Base-by-base conservation (phyloP, 2,888 invertebrate species). In the Zaprionus lineosus region DNA sequence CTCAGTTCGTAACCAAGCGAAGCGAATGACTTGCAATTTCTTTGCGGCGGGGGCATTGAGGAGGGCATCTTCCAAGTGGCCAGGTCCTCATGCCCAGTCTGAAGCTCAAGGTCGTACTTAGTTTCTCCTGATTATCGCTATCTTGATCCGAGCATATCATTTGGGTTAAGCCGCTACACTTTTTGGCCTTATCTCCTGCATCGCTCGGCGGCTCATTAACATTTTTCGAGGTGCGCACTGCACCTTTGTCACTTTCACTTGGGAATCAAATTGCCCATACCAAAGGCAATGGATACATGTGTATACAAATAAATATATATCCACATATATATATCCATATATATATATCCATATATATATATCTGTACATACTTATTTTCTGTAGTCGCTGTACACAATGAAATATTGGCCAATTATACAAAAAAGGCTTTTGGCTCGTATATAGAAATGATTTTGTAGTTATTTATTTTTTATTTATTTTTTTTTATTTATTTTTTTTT, bases 161-260 rank as follows among this genome's bases (percentile, higher is more conserved):
- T 61, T 64, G 67, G 68, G 58, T 63, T 74, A 76, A 75, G 60
- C 76, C 76, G 65, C 59, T 77, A 78, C 74, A 76, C 64, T 75
- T 78, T 50, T 46, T n/a, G 28, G 19, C 26, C 57, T 48, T 59
- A 43, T 44, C 48, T 16, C 57, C 24, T 51, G 41, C 40, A 21
- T 44, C 40, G 53, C 58, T 57, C 53, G 59, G 51, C 55, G 61
- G 73, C 74, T 79, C 81, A 78, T 78, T 78, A 79, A 79, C 77
- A 79, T 78, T 79, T 78, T 77, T 79, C 62, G 81, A 78, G 73
- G 72, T 72, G 81, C 68, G 78, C 76, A 78, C 70, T 84, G 71
- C 74, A 81, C 73, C 76, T 81, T 82, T 82, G 81, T 78, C 81
- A 82, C 82, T 82, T 82, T 82, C 82, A 82, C 82, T 82, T 68